Evolutionary conservation across 2,797 vertebrate genomes (phyloP).

Genomic region (Parauchenoglanis ngamensis): DNA sequence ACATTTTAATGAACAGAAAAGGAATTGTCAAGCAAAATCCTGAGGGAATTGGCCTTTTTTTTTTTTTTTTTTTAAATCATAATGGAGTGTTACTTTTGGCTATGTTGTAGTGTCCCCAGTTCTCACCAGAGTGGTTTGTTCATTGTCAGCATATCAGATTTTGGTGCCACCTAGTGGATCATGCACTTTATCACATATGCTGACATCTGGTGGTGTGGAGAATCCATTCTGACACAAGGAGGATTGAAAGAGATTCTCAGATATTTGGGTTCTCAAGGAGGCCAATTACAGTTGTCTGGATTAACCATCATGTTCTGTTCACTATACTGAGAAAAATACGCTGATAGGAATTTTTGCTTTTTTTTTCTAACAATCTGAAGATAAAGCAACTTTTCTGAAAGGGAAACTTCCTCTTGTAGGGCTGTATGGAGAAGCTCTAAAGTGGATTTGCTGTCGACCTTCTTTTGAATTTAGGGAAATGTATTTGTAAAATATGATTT

Average conservation of each 20-base stretch:
- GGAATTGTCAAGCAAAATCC: not conserved
- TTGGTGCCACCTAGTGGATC: constrained; percentile 21
- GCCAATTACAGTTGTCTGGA: not conserved
- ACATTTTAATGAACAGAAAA: not conserved
- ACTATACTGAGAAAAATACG: not conserved
- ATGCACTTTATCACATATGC: constrained; percentile 44
- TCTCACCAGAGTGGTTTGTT: not conserved
- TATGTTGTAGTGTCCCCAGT: not conserved
- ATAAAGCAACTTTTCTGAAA: not conserved
- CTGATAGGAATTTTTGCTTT: not conserved
- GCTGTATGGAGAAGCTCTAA: not conserved
- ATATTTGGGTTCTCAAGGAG: not conserved
- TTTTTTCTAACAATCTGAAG: not conserved
- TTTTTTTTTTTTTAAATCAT: not conserved
- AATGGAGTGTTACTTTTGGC: constrained; percentile 12
- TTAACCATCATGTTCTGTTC: constrained; percentile 18
- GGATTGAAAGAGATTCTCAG: not conserved
- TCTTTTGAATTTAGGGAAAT: not conserved
- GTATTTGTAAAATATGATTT: constrained; percentile 4
- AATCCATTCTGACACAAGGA: not conserved
- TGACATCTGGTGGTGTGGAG: constrained; percentile 8
- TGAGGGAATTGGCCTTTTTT: not conserved
- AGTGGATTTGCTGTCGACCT: not conserved
- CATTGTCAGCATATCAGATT: constrained; percentile 14
- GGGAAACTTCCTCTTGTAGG: not conserved